Percentiles rank a stretch among this genome's conserved stretches.
These are phyloP conservation scores for Ethmia dodecea DNA, from an alignment of 2,888 invertebrate genomes.

Conservation along the genomic window DNA sequence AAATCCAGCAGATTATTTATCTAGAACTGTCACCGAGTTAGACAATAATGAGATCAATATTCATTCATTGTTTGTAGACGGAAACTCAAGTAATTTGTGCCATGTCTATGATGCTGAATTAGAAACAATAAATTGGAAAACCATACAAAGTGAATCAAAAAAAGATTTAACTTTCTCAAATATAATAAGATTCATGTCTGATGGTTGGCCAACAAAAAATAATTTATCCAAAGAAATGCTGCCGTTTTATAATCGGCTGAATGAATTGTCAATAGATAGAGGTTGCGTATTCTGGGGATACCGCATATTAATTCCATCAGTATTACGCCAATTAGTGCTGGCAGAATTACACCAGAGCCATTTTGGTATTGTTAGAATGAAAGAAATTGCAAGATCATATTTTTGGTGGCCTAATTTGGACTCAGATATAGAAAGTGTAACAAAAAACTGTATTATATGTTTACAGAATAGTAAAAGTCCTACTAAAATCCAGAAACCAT, in stretches of 20 bases:
- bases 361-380: constrained; percentile 13
- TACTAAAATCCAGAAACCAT: constrained; percentile 2
- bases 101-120: too few relatives aligned
- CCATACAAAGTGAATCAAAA: too few relatives aligned
- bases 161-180: too few relatives aligned
- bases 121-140: too few relatives aligned
- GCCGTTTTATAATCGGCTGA: background rate
- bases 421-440: constrained; percentile 9
- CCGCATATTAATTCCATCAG: background rate
- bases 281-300: background rate
- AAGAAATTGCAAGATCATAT: constrained; percentile 8
- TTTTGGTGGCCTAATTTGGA: constrained; percentile 12
- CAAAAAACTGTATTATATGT: constrained; percentile 9
- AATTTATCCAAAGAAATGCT: background rate
- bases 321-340: background rate
- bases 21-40: too few relatives aligned
- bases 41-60: too few relatives aligned
- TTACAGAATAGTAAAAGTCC: constrained; percentile 6
- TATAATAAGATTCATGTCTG: too few relatives aligned
- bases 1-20: too few relatives aligned
- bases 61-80: too few relatives aligned
- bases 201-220: background rate
- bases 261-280: background rate
- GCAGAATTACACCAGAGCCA: constrained; percentile 9
- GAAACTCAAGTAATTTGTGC: too few relatives aligned